These are phyloP conservation scores for Anguilla rostrata DNA, from an alignment of 2,113 vertebrate species.

Conservation along the genomic window DNA sequence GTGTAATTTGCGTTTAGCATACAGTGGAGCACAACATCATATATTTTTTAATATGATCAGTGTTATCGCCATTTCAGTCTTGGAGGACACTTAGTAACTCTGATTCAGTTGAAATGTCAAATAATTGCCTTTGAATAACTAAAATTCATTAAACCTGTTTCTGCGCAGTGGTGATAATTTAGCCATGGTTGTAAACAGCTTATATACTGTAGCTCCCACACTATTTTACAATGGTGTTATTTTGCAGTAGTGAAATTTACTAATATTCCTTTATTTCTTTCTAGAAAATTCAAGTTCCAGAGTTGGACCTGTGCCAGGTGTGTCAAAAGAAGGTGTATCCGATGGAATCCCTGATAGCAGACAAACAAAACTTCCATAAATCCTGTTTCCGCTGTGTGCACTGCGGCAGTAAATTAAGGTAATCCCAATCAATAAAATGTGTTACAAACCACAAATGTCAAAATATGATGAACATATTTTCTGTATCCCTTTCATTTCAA, in stretches of 20 bases:
- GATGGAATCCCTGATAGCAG: conserved; percentile 89
- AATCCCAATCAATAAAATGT: conserved; percentile 33
- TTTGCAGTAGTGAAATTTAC: not conserved
- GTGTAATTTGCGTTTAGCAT: not conserved
- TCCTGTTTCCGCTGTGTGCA: conserved; percentile 91
- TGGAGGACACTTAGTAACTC: not conserved
- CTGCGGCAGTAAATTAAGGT: conserved; percentile 91
- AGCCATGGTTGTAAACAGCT: not conserved
- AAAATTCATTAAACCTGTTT: not conserved
- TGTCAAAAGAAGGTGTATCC: conserved; percentile 95
- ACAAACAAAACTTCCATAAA: conserved; percentile 97
- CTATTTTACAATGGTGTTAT: not conserved
- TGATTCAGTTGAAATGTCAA: not conserved
- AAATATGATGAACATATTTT: not conserved
- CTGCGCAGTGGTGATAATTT: not conserved
- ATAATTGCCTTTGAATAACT: not conserved
- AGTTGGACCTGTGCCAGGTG: conserved; percentile 84
- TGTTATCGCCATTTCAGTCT: not conserved
- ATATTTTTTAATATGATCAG: not conserved
- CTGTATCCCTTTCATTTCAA: not conserved
- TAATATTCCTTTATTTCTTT: conserved; percentile 41
- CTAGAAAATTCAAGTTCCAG: conserved; percentile 86
- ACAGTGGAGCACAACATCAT: not conserved
- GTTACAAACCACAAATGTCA: not conserved
- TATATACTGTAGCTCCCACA: too few species aligned